A percentile compares a stretch with the other conserved stretches of the same genome.
These are phyloP conservation scores for Gadus macrocephalus DNA, from an alignment of 2,113 vertebrate species.

Conservation along the genomic window DNA sequence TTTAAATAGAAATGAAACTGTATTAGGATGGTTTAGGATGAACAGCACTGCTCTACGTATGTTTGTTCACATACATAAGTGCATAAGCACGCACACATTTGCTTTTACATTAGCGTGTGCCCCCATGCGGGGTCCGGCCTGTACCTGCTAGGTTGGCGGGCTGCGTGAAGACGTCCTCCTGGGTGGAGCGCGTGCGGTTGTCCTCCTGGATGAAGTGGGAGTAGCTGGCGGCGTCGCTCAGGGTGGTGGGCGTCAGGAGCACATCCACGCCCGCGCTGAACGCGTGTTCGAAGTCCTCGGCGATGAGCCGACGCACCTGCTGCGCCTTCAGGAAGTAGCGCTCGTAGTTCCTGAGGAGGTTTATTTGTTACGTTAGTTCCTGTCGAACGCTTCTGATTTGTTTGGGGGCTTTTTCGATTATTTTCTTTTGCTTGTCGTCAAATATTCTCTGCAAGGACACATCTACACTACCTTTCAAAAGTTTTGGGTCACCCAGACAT, in stretches of 20 bases:
- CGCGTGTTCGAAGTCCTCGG: constrained; percentile 79
- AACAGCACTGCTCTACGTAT: background rate
- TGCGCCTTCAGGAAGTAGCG: constrained; percentile 92
- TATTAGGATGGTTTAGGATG: background rate
- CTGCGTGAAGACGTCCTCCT: constrained; percentile 92
- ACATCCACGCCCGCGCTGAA: constrained; percentile 84
- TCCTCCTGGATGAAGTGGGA: constrained; percentile 85
- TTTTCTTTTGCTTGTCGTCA: too few relatives aligned
- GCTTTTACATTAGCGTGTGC: background rate
- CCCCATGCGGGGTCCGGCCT: background rate
- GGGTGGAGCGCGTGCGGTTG: constrained; percentile 87
- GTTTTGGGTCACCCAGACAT: too few relatives aligned
- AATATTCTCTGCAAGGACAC: too few relatives aligned
- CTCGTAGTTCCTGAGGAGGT: constrained; percentile 81
- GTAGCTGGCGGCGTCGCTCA: constrained; percentile 76
- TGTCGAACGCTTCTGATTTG: too few relatives aligned
- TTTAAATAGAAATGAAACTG: too few relatives aligned
- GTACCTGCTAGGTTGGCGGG: constrained; percentile 92
- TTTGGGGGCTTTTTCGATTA: too few relatives aligned
- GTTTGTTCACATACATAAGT: background rate
- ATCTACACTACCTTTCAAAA: too few relatives aligned
- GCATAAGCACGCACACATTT: background rate
- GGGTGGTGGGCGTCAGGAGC: constrained; percentile 89
- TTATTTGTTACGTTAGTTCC: too few relatives aligned
- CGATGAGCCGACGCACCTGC: constrained; percentile 88